Evolutionary conservation across 1,140 invertebrate species (phyloP).

Genomic region (Lepidurus couesii): DNA sequence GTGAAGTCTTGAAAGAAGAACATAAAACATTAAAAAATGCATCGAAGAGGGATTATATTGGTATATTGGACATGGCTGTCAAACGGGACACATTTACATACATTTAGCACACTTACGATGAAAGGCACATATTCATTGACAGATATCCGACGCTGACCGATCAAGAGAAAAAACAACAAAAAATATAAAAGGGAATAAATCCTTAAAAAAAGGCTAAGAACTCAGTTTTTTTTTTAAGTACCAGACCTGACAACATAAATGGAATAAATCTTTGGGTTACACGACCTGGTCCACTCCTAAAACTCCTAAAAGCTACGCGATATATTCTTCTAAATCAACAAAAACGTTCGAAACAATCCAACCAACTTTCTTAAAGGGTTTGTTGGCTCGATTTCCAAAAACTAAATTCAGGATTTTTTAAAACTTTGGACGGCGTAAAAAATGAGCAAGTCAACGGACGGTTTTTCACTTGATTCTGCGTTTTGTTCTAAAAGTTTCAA

Average conservation of each 20-base stretch:
- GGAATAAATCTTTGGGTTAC: constrained; percentile 15
- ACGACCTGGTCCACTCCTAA: background rate
- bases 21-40: background rate
- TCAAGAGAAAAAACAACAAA: background rate
- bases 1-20: background rate
- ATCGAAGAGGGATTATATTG: background rate
- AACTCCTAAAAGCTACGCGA: background rate
- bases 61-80: background rate
- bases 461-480: no score
- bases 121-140: background rate
- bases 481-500: no score
- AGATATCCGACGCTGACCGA: background rate
- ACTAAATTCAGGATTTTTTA: no score
- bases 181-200: background rate
- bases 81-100: background rate
- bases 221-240: background rate
- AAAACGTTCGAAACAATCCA: background rate
- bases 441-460: no score
- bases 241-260: constrained; percentile 2
- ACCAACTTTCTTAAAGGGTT: no score
- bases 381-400: no score
- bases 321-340: background rate
- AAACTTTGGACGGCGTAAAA: no score
- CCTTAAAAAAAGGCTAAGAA: background rate
- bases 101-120: background rate